Base-by-base conservation (phyloP, 1,140 invertebrate species). In the Cherax destructor region DNA sequence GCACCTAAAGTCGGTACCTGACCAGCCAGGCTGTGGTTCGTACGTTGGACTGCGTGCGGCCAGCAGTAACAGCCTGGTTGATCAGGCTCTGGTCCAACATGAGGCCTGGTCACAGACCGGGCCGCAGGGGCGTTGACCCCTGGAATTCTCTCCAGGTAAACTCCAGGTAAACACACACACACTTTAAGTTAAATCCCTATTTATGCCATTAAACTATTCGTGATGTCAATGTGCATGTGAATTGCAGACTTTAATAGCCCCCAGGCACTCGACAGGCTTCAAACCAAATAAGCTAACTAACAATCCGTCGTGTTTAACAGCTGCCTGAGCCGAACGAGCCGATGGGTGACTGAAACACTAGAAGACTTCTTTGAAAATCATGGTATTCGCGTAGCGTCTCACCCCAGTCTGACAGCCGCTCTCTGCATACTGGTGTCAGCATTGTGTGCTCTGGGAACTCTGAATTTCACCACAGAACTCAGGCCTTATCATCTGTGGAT, bases 401-500 rank as follows among this genome's bases (percentile, higher is more conserved):
- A 83, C 69, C 83, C 92, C 7, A 13, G 56, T 79, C 21, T 59
- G 6, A 61, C 79, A 2, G 86, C 83, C 30, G 78, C 47, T 13
- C 30, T 87, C 92, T 95, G 95, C 93, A 95, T 96, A 93, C 85
- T 94, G 6, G 94, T 96, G 90, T 95, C 96, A 5, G 85, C 95
- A 1, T 30, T 96, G 4, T 95, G 95, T 92, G 94, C 94, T 86
- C 93, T 95, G 81, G 96, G 96, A 72, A 94, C 96, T 49, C 93
- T 96, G 13, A 94, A 94, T 92, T 96, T 96, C 94, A 94, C 95
- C 92, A 95, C 96, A 93, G 95, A 96, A 92, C 95, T 95, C 93
- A 96, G 97, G 94, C 97, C 97, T 3, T 94, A 97, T 90, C 96
- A 96, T 93, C 94, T 97, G 86, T 97, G 97, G 97, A 96, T 97